A percentile compares a stretch with the other conserved stretches of the same genome.
These are phyloP conservation scores for Oscheius sp. DNA, from an alignment of 2,888 invertebrate genomes.

Conservation along the genomic window DNA sequence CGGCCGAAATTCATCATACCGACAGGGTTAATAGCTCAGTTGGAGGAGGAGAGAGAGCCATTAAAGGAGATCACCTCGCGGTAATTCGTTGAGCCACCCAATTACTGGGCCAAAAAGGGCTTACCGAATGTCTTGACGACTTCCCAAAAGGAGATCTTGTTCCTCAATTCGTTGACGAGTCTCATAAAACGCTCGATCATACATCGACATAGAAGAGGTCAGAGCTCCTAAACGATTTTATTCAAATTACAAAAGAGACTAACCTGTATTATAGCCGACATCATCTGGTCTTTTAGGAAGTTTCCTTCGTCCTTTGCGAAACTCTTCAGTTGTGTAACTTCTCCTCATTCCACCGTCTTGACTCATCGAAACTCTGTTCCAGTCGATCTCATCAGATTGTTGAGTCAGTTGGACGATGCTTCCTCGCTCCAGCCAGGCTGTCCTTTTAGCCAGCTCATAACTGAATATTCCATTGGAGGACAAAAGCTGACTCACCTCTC, in stretches of 20 bases:
- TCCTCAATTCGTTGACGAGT: constrained; percentile 1
- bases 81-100: constrained; percentile 12
- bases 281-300: constrained; percentile 51
- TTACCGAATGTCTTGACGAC: constrained; percentile 6
- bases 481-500: constrained; percentile 31
- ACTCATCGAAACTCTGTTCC: neutral
- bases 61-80: constrained; percentile 14
- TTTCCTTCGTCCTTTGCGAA: constrained; percentile 40
- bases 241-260: neutral
- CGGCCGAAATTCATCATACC: constrained; percentile 19
- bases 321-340: constrained; percentile 50
- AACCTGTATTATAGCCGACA: constrained; percentile 11
- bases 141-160: neutral
- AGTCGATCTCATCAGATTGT: neutral
- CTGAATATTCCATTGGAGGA: too few species aligned
- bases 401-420: constrained; percentile 34
- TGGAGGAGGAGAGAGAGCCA: neutral
- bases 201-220: constrained; percentile 30
- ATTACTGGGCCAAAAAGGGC: neutral
- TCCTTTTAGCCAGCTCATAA: constrained; percentile 39
- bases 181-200: constrained; percentile 23
- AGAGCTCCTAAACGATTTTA: neutral
- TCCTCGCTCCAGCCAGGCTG: constrained; percentile 52
- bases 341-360: constrained; percentile 36
- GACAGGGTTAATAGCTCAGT: constrained; percentile 7